A percentile compares a stretch with the other conserved stretches of the same genome.
Evolutionary conservation across 2,797 vertebrate species (phyloP).

Genomic region (Acridotheres tristis): DNA sequence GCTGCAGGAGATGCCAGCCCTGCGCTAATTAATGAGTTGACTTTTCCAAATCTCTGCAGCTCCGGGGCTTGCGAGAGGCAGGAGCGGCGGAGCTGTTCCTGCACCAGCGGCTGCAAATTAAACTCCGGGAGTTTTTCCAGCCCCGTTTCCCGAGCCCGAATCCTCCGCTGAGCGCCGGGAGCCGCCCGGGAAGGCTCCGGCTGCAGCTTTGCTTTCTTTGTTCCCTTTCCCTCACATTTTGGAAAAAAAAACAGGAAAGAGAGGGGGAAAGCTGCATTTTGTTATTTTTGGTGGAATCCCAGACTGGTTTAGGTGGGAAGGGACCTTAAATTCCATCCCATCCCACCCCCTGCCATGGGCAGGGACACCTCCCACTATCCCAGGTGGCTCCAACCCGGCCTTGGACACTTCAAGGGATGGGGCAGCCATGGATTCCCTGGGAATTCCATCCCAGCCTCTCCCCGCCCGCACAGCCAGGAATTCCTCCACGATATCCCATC

Average conservation of each 20-base stretch:
- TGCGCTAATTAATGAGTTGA: background rate
- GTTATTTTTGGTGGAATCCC: rapidly evolving
- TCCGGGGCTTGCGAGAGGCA: background rate
- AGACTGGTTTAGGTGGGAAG: background rate
- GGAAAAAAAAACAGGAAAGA: background rate
- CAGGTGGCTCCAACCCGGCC: background rate
- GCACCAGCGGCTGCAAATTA: background rate
- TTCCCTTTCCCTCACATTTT: background rate
- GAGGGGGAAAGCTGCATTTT: background rate
- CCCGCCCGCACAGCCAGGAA: background rate
- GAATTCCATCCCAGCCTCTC: background rate
- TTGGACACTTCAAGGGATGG: background rate
- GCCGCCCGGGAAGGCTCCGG: background rate
- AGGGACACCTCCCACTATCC: background rate
- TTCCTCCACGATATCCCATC: background rate
- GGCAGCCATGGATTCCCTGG: background rate
- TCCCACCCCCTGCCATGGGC: background rate
- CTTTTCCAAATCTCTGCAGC: background rate
- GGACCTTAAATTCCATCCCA: background rate
- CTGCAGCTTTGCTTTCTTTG: background rate
- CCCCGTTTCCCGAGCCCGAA: background rate
- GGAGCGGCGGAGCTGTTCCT: background rate
- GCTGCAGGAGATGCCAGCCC: background rate
- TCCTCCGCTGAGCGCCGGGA: background rate
- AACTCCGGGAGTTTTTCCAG: background rate